Percentiles rank a stretch among this genome's conserved stretches.
These are phyloP conservation scores for Phodopus roborovskii DNA, from an alignment of 2,113 vertebrate genomes.

Conservation along the genomic window DNA sequence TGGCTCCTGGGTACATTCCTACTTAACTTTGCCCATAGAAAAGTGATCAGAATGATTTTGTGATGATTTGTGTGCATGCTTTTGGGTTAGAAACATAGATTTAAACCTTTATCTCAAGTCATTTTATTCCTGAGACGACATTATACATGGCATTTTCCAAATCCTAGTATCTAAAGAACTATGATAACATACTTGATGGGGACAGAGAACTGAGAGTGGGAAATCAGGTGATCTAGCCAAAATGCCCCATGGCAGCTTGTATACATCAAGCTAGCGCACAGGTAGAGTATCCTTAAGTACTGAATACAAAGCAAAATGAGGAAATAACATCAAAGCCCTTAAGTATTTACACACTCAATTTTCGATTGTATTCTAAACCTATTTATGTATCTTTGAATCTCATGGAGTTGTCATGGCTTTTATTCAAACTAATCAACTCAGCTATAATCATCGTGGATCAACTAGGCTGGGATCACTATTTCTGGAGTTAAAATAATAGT, in stretches of 20 bases:
- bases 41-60: conserved; percentile 49
- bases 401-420: conserved; percentile 32
- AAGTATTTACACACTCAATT: neutral
- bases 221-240: neutral
- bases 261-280: conserved; percentile 4
- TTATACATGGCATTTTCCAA: neutral
- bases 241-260: neutral
- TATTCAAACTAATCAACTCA: conserved; percentile 1
- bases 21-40: conserved; percentile 41
- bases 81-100: conserved; percentile 32
- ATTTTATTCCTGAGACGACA: neutral
- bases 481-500: neutral
- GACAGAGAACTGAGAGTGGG: conserved; percentile 10
- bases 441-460: neutral
- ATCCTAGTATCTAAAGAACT: neutral
- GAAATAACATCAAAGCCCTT: neutral
- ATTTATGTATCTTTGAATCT: neutral
- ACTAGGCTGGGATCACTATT: neutral
- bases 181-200: neutral
- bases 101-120: conserved; percentile 58
- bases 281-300: neutral
- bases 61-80: conserved; percentile 28
- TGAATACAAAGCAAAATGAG: neutral
- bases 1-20: neutral
- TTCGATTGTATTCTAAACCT: conserved; percentile 17